Base-by-base conservation (phyloP, 2,797 vertebrate genomes). In the Neomorphus geoffroyi region DNA sequence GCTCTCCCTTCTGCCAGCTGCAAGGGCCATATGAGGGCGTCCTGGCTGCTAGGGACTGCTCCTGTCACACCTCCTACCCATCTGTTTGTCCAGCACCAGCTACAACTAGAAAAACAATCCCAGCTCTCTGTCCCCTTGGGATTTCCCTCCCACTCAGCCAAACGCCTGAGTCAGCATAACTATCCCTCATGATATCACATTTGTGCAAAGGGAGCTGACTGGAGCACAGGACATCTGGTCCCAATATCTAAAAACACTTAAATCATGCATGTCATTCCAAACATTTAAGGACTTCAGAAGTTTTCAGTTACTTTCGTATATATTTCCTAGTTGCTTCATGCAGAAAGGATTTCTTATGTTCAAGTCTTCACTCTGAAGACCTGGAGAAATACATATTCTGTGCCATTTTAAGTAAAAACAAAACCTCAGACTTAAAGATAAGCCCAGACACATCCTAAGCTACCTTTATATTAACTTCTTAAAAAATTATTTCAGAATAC, bases 191-290 rank as follows among this genome's bases (percentile, higher is more conserved):
- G 80, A 75, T 93, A 95, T 72, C 86, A 78, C 73, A 77, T 85
- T 93, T 90, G 92, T 33, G 83, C 83, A 88, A 72, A 94, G 64
- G 70, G 80, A 95, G 84, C 86, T 0, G 11, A 83, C 65, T 39
- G 69, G 61, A 93, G 86, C 43, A 33, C 80, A 67, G 74, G 79
- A 96, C 95, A 97, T 97, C 93, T 97, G 96, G 89, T 96, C 87
- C 80, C 90, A 96, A 94, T 97, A 96, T 92, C 87, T 93, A 66
- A 88, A 96, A 96, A 18, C 90, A 94, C 89, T 94, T 97, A 95
- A 97, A 96, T 95, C 92, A 96, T 16, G 89, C 87, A 88, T 95
- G 87, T 39, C 93, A 96, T 96, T 90, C 84, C 93, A 97, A 96
- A 92, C 72, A 96, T 95, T 96, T 95, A 93, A 91, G 87, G 81